phyloP scores from a whole-genome alignment of 2,797 vertebrate species.

The Channallabes apus region DNA sequence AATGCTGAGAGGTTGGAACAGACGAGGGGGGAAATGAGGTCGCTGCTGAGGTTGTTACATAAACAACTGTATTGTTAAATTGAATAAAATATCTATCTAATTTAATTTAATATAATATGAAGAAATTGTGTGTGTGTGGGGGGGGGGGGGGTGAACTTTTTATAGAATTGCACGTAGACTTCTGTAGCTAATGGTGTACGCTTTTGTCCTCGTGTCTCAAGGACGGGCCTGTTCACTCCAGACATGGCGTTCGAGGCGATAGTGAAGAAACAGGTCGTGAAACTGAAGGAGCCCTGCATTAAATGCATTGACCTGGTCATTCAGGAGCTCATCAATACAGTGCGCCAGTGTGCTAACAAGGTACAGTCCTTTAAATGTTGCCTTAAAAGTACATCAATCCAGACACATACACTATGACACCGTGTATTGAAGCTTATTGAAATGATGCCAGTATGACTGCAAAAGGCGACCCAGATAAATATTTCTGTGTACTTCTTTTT shows the following conservation, averaged over 20 bases:
- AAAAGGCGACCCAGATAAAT: too few relatives aligned
- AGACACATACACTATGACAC: background rate
- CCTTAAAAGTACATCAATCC: background rate
- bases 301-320: conserved; percentile 97
- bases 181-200: background rate
- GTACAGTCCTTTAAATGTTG: conserved; percentile 59
- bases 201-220: conserved; percentile 43
- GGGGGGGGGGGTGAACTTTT: background rate
- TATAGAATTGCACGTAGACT: background rate
- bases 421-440: too few relatives aligned
- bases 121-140: too few relatives aligned
- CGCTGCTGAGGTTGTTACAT: too few relatives aligned
- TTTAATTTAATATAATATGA: background rate
- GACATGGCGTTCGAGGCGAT: conserved; percentile 98
- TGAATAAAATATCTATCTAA: too few relatives aligned
- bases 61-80: too few relatives aligned
- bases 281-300: conserved; percentile 90
- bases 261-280: conserved; percentile 95
- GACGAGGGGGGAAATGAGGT: too few relatives aligned
- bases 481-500: too few relatives aligned
- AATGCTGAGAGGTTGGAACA: too few relatives aligned
- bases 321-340: conserved; percentile 93
- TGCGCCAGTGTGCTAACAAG: conserved; percentile 93
- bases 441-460: too few relatives aligned
- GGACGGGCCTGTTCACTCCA: conserved; percentile 89